Evolutionary conservation across 2,888 invertebrate species (phyloP), one percentile per base, ranked within the genome.

Genomic region (Drosophila anomalipes): DNA sequence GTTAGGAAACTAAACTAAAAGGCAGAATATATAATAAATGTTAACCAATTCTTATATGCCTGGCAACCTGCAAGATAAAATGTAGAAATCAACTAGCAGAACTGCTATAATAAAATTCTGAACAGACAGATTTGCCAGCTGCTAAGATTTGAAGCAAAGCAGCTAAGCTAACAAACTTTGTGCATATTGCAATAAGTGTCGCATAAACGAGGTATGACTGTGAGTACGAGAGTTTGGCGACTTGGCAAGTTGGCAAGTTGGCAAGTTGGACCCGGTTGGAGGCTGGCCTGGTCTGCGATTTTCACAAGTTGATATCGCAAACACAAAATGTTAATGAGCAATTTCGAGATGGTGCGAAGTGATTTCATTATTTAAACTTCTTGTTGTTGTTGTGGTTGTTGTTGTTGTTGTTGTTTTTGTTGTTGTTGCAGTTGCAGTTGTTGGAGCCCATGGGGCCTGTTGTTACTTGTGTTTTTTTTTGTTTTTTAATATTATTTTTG

Each of bases 281-380:
- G 73, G 70, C 83, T 83, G 86, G 73, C 49, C 59, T 70, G 81
- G 71, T 74, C 77, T 80, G 82, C 76, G 93, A 93, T 93, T 93
- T 93, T 93, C 93, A 93, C 93, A 93, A 93, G 91, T 89, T 92
- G 93, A 93, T 93, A 93, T 92, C 91, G 89, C 91, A 90, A 93
- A 93, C 93, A 92, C 92, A 93, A 93, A 93, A 93, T 93, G 93
- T 93, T 93, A 93, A 93, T 93, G 93, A 93, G 93, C 93, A 93
- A 93, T 93, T 93, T 93, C 83, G 92, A 93, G 93, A 93, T 93
- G 92, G 93, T 93, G 93, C 93, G 93, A 93, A 93, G 83, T 93
- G 93, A 93, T 93, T 92, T 93, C 92, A 89, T 89, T 89, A 89
- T 89, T 90, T 90, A 85, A 90, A 88, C 88, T 88, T 84, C 77